Conservation (phyloP, 2,113 vertebrate species). For the Daubentonia madagascariensis region DNA sequence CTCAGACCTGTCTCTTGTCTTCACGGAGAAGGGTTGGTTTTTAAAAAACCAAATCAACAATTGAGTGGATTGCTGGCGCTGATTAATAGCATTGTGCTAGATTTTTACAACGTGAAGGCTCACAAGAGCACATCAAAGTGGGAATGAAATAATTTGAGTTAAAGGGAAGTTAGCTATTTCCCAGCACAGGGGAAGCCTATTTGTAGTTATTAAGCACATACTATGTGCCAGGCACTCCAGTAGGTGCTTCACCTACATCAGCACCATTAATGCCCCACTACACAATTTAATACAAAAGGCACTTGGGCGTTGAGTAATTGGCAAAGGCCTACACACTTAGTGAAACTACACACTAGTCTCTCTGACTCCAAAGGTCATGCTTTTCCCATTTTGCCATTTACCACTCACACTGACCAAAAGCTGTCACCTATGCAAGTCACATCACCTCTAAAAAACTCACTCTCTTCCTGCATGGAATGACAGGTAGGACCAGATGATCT, state of each 20-base stretch:
- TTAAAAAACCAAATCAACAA: conserved; percentile 17
- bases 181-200: neutral
- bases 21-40: neutral
- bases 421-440: neutral
- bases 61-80: neutral
- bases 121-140: neutral
- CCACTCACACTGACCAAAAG: neutral
- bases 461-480: neutral
- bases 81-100: neutral
- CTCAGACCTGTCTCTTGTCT: neutral
- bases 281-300: neutral
- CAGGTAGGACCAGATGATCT: neutral
- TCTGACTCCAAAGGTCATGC: neutral
- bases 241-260: neutral
- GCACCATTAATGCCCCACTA: neutral
- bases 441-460: neutral
- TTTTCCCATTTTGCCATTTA: neutral
- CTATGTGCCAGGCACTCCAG: neutral
- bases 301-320: neutral
- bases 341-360: neutral
- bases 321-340: neutral
- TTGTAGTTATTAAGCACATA: neutral
- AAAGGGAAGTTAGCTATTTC: neutral
- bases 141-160: neutral
- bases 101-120: neutral